phyloP scores from a whole-genome alignment of 92 coral and sea anemone genomes.

The Parazoanthus darwini region DNA sequence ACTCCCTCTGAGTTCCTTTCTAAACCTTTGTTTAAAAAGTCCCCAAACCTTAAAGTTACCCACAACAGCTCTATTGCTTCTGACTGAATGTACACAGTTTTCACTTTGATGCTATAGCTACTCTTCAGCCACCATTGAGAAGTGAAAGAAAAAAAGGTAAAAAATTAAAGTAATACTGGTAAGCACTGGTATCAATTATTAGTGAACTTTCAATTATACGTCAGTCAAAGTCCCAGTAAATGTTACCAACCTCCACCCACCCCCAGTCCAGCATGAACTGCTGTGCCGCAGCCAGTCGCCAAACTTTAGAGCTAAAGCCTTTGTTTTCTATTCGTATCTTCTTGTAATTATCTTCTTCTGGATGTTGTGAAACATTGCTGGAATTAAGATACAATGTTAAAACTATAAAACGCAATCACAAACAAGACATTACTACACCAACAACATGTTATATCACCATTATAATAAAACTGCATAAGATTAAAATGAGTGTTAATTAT shows the following conservation, averaged over 20 bases:
- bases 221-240: neutral
- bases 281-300: slow-evolving; percentile 79
- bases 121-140: neutral
- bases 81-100: neutral
- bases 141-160: too few relatives aligned
- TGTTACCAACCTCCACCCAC: slow-evolving; percentile 67
- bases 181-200: too few relatives aligned
- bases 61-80: neutral
- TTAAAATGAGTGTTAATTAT: too few relatives aligned
- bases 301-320: slow-evolving; percentile 63
- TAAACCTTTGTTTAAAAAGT: too few relatives aligned
- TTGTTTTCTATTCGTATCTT: slow-evolving; percentile 72
- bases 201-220: too few relatives aligned
- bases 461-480: too few relatives aligned
- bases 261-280: slow-evolving; percentile 82
- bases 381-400: neutral
- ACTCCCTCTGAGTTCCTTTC: too few relatives aligned
- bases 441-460: too few relatives aligned
- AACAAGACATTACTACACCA: too few relatives aligned
- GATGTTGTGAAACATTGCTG: slow-evolving; percentile 71
- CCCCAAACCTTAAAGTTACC: too few relatives aligned
- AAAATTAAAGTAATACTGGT: too few relatives aligned
- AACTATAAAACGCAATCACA: too few relatives aligned
- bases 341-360: slow-evolving; percentile 73
- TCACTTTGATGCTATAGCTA: neutral